These are phyloP conservation scores for Solen grandis DNA, from an alignment of 1,140 invertebrate genomes.

Conservation along the genomic window DNA sequence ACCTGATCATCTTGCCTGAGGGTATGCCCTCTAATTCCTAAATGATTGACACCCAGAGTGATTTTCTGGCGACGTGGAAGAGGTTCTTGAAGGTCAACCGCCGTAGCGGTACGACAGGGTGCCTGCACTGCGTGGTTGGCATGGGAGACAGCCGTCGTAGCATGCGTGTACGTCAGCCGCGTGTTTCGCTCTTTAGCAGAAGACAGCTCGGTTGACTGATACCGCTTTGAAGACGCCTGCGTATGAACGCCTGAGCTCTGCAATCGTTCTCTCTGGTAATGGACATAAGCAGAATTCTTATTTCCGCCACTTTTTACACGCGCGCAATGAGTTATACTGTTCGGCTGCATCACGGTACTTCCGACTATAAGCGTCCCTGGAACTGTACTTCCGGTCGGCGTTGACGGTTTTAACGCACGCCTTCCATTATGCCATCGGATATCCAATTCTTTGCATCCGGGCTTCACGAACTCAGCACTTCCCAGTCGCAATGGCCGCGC, in stretches of 20 bases:
- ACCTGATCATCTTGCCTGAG: conserved; percentile 27
- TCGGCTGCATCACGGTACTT: conserved; percentile 26
- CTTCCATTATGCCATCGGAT: conserved; percentile 29
- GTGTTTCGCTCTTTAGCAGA: conserved; percentile 22
- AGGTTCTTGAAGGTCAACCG: conserved; percentile 20
- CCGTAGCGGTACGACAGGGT: conserved; percentile 8
- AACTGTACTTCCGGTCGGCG: neutral
- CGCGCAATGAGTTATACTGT: neutral
- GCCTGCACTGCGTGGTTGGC: neutral
- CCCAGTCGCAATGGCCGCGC: conserved; percentile 39
- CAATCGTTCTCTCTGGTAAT: conserved; percentile 39
- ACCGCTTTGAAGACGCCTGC: conserved; percentile 10
- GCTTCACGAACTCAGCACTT: conserved; percentile 52
- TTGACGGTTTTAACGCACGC: neutral
- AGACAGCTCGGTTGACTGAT: neutral
- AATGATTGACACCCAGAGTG: conserved; percentile 43
- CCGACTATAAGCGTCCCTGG: conserved; percentile 45
- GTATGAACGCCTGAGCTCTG: neutral
- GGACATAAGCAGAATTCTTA: conserved; percentile 27
- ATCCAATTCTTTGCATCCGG: conserved; percentile 5
- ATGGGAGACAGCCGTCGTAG: conserved; percentile 9
- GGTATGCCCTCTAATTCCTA: conserved; percentile 39
- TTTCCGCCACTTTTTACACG: conserved; percentile 5
- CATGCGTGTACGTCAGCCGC: conserved; percentile 46
- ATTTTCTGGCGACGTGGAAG: conserved; percentile 25